Conservation (phyloP, 2,113 vertebrate genomes). For the Trinectes maculatus region DNA sequence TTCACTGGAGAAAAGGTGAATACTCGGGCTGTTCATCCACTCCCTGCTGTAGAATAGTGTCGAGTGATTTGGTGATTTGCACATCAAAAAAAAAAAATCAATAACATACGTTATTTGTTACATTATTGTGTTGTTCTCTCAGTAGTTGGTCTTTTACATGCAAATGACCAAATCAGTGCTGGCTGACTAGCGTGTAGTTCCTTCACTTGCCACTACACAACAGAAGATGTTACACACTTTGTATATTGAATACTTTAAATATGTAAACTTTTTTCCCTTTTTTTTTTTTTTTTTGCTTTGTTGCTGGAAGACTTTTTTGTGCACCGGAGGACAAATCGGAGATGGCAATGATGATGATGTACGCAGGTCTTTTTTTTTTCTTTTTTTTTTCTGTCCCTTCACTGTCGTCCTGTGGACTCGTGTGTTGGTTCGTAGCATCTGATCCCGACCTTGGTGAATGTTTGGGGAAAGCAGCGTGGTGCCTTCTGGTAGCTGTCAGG, state of each 20-base stretch:
- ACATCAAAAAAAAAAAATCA: neutral
- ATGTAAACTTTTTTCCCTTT: neutral
- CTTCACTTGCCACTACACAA: neutral
- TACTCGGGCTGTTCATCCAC: slow-evolving; percentile 35
- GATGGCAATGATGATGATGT: slow-evolving; percentile 66
- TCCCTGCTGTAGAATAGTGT: neutral
- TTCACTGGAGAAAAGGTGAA: slow-evolving; percentile 83
- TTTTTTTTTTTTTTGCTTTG: no score
- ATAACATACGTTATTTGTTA: no score
- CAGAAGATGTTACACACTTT: neutral
- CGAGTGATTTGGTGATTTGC: slow-evolving; percentile 24
- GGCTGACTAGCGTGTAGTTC: neutral
- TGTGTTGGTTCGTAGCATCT: slow-evolving; percentile 6
- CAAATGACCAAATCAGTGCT: slow-evolving; percentile 17
- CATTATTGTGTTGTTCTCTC: neutral
- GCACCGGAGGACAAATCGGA: slow-evolving; percentile 79
- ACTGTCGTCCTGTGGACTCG: slow-evolving; percentile 14
- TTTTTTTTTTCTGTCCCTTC: neutral
- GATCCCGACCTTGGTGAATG: slow-evolving; percentile 10
- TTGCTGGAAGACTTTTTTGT: slow-evolving; percentile 75
- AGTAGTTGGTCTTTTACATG: no score
- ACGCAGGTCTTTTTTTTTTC: slow-evolving; percentile 2
- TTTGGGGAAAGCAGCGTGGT: neutral
- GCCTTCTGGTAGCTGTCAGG: slow-evolving; percentile 23
- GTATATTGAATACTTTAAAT: neutral